Evolutionary conservation across 2,888 invertebrate species (phyloP).

Genomic region (Cephus runcator): DNA sequence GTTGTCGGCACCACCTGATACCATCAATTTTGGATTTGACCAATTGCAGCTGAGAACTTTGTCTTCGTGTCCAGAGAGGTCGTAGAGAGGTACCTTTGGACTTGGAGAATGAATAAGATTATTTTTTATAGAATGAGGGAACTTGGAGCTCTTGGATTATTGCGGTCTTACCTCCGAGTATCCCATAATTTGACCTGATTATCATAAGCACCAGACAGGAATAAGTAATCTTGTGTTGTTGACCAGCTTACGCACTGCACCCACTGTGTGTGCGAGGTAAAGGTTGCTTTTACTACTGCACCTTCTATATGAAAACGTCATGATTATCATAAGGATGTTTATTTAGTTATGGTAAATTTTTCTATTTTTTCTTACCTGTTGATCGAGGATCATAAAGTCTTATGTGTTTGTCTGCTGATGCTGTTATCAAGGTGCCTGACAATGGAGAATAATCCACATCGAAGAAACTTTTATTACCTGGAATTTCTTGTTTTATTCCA

Average conservation of each 20-base stretch:
- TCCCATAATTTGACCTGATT: conserved; percentile 96
- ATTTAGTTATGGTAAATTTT: neutral
- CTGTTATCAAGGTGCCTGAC: conserved; percentile 80
- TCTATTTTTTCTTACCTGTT: conserved; percentile 69
- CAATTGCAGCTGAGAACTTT: conserved; percentile 94
- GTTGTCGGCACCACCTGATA: conserved; percentile 95
- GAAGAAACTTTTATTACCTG: conserved; percentile 91
- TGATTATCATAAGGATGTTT: conserved; percentile 11
- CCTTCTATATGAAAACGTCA: conserved; percentile 74
- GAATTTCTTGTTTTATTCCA: conserved; percentile 83
- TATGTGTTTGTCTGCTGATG: conserved; percentile 91
- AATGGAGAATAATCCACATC: conserved; percentile 85
- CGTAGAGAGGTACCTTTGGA: conserved; percentile 90
- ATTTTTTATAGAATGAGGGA: neutral
- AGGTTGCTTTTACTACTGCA: conserved; percentile 86
- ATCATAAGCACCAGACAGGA: conserved; percentile 94
- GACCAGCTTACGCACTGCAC: conserved; percentile 93
- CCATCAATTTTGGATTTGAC: conserved; percentile 85
- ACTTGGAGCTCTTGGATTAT: neutral
- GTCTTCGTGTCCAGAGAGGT: conserved; percentile 93
- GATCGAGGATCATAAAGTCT: conserved; percentile 93
- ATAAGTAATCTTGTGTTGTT: conserved; percentile 80
- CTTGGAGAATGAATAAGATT: conserved; percentile 67
- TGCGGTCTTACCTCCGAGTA: conserved; percentile 76
- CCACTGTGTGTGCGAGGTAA: conserved; percentile 91